A percentile compares a stretch with the other conserved stretches of the same genome.
Conservation (phyloP, 2,888 invertebrate species). For the Tipula unca region DNA sequence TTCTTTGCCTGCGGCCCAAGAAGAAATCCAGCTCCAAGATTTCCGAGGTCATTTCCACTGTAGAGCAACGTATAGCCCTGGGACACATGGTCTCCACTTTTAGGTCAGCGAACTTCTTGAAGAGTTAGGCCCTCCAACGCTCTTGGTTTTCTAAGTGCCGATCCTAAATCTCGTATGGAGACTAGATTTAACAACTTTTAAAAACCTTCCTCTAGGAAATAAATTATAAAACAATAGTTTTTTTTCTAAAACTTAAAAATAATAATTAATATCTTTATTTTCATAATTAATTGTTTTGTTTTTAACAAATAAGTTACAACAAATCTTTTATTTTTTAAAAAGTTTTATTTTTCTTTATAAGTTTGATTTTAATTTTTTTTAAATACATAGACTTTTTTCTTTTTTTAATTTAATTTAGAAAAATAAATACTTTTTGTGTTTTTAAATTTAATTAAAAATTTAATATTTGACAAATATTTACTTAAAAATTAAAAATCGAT, state of each 20-base stretch:
- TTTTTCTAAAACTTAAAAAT: background rate
- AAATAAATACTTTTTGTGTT: background rate
- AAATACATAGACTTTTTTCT: background rate
- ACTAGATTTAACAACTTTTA: too few relatives aligned
- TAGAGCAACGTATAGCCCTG: too few relatives aligned
- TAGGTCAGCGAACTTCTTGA: too few relatives aligned
- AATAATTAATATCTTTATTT: background rate
- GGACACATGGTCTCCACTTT: too few relatives aligned
- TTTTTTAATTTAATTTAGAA: background rate
- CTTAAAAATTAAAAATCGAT: background rate
- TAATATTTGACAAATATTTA: background rate
- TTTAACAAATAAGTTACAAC: background rate
- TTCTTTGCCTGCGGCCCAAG: too few relatives aligned
- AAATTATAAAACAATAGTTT: background rate
- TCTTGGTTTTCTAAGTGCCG: too few relatives aligned
- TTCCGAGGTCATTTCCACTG: too few relatives aligned
- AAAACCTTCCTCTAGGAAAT: background rate
- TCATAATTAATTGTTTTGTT: background rate
- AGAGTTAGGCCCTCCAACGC: too few relatives aligned
- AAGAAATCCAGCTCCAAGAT: too few relatives aligned
- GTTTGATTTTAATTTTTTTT: too few relatives aligned
- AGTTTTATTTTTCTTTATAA: slow-evolving; percentile 14
- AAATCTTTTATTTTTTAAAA: background rate
- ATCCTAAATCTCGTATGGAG: too few relatives aligned
- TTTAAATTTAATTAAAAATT: background rate